Conservation (phyloP, 37 sponge, comb jelly and placozoan genomes). For the Beroe ovata region DNA sequence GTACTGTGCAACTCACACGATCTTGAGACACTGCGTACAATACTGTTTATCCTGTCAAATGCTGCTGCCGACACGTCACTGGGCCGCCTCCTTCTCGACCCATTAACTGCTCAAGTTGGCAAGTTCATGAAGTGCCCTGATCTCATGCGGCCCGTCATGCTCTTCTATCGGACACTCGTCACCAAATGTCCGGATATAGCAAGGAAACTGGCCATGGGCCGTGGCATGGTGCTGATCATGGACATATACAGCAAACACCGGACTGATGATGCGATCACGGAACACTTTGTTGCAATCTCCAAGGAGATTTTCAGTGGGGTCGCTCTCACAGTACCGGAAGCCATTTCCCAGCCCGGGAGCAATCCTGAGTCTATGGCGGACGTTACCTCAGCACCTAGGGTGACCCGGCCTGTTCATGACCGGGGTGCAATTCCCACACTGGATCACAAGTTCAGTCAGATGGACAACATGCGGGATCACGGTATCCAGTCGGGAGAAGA, state of each 20-base stretch:
- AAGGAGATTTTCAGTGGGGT: conserved; percentile 17
- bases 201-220: neutral
- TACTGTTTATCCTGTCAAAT: conserved; percentile 7
- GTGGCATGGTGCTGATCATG: conserved; percentile 25
- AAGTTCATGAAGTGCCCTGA: conserved; percentile 45
- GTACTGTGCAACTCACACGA: conserved; percentile 27
- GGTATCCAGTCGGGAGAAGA: neutral
- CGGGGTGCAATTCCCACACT: neutral
- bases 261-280: neutral
- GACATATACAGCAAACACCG: conserved; percentile 6
- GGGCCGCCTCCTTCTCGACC: conserved; percentile 38
- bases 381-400: neutral
- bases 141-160: conserved; percentile 41
- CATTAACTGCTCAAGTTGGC: conserved; percentile 2
- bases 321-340: neutral
- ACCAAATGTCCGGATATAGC: neutral
- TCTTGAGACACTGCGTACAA: neutral
- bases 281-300: conserved; percentile 14
- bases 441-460: neutral
- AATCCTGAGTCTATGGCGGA: neutral
- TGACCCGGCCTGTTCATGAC: neutral
- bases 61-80: neutral
- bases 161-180: conserved; percentile 5
- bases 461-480: neutral
- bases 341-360: neutral